A percentile compares a stretch with the other conserved stretches of the same genome.
phyloP scores from a whole-genome alignment of 2,888 invertebrate species.

The Tipula vernalis region DNA sequence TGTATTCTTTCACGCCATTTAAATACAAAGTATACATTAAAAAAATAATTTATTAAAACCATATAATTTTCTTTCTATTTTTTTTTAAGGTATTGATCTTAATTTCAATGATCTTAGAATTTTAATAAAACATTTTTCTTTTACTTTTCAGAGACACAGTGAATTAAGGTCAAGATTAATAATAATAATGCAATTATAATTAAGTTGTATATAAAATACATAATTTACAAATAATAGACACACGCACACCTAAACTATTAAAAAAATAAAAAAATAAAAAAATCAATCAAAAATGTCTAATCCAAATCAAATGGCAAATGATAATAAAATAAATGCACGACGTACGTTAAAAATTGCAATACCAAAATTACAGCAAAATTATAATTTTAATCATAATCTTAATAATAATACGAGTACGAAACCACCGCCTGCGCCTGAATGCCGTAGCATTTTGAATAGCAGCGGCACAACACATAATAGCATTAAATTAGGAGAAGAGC shows the following conservation, averaged over 20 bases:
- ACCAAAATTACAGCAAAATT: slow-evolving; percentile 1
- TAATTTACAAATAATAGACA: not conserved
- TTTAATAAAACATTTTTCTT: not conserved
- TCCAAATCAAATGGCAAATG: not conserved
- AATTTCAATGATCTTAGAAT: not conserved
- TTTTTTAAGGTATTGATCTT: not conserved
- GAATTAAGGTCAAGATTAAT: not conserved
- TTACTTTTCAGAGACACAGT: not conserved
- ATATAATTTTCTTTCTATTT: not conserved
- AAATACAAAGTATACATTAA: not conserved
- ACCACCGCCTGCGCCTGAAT: not conserved
- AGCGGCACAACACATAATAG: not conserved
- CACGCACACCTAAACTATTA: no score
- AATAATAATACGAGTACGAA: not conserved
- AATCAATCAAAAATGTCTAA: not conserved
- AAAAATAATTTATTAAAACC: not conserved
- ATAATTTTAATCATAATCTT: not conserved
- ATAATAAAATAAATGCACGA: slow-evolving; percentile 7
- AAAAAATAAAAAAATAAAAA: not conserved
- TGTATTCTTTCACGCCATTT: not conserved
- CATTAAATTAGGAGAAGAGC: not conserved
- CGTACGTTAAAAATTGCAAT: not conserved
- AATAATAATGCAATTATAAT: not conserved
- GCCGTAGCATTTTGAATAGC: not conserved
- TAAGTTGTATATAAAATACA: not conserved